Base-by-base conservation (phyloP, 2,797 vertebrate genomes). In the Coregonus sp. region DNA sequence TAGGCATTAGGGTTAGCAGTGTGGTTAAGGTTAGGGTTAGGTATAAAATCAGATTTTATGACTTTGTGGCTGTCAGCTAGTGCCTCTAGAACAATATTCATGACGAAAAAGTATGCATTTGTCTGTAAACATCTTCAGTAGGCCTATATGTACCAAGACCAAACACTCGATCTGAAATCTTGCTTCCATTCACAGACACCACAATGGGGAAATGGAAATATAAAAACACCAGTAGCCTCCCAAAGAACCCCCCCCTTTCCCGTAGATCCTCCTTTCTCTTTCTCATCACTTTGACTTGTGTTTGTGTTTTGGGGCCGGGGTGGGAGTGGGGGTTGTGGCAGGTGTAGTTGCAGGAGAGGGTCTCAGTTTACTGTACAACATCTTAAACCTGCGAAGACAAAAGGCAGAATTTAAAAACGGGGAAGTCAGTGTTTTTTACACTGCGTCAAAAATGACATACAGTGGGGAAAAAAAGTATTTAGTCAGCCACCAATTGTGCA, bases 231-330 rank as follows among this genome's bases (percentile, higher is more conserved):
- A 54, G 35, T 35, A 70, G 35, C 72, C 56, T 25, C 33, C 72
- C 18, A 20, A 61, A 20, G 2, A n/a, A 20, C 31, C 65, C 65
- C 20, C n/a, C 47, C n/a, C 18, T 72, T 31, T 61, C 63, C 20
- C n/a, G 47, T 63, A 25, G 50, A 16, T 35, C 37, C 35, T 20
- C 0, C 40, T 47, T 11, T 12, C 74, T 61, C 52, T 52, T 40
- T 69, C 70, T 67, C 18, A 71, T 94, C 92, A 95, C 90, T 95
- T 95, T 75, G 93, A 85, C 86, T 95, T 95, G 72, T 83, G 90
- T 85, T 94, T 95, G 77, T 85, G 88, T 92, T 92, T 95, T 73
- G 80, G 3, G 68, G 89, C 81, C 12, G 91, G n/a, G 40, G 77
- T 70, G 47, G 87, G 83, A n/a, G 87, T 47, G 56, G 70, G 18